Evolutionary conservation across 2,113 vertebrate genomes (phyloP).

Genomic region (Ciconia boyciana): DNA sequence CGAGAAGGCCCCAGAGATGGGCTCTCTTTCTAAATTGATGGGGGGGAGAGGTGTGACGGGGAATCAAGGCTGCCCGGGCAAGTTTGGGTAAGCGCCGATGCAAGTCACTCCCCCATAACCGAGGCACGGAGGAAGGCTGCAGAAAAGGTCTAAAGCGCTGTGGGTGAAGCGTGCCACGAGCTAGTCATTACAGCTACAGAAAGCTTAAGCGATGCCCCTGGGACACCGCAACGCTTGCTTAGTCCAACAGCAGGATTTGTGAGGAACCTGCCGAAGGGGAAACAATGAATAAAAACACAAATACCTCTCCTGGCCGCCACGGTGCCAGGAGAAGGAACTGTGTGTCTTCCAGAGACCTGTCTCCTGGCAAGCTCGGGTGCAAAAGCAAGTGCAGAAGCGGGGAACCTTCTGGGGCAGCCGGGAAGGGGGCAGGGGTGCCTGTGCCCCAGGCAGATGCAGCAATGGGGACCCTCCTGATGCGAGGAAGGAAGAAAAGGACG

Average conservation of each 20-base stretch:
- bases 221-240: fast-evolving
- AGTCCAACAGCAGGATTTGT: neutral
- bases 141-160: neutral
- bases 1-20: neutral
- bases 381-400: neutral
- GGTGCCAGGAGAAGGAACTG: neutral
- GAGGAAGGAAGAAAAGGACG: neutral
- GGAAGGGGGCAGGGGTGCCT: neutral
- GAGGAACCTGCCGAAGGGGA: neutral
- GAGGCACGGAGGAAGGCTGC: neutral
- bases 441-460: fast-evolving
- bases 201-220: neutral
- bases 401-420: neutral
- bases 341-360: neutral
- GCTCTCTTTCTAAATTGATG: neutral
- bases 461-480: fast-evolving
- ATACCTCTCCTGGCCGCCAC: neutral
- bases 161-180: neutral
- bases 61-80: neutral
- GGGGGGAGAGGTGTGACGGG: neutral
- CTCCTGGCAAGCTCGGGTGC: neutral
- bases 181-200: neutral
- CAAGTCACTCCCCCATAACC: fast-evolving
- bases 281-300: neutral
- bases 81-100: neutral